A percentile compares a stretch with the other conserved stretches of the same genome.
phyloP scores from a whole-genome alignment of 2,113 vertebrate species.

The Phrynosoma blainvillii region DNA sequence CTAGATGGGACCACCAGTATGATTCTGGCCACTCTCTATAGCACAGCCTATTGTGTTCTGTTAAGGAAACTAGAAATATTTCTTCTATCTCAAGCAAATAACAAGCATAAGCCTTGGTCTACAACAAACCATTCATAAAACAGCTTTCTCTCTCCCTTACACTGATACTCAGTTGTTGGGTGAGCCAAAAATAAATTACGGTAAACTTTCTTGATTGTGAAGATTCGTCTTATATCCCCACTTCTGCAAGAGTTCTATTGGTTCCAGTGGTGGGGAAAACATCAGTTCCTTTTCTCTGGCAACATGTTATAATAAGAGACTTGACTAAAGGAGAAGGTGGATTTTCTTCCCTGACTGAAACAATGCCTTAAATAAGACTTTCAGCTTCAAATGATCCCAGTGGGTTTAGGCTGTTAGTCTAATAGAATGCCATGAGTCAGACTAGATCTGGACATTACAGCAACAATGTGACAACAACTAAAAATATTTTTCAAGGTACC shows the following conservation, averaged over 20 bases:
- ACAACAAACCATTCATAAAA: not conserved
- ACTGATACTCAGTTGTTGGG: slow-evolving; percentile 2
- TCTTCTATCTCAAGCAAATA: not conserved
- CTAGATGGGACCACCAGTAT: too few relatives aligned
- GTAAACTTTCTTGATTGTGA: slow-evolving; percentile 42
- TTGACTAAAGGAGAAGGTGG: slow-evolving; percentile 38
- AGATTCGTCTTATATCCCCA: slow-evolving; percentile 52
- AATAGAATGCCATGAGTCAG: slow-evolving; percentile 38
- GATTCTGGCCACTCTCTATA: too few relatives aligned
- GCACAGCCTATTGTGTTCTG: too few relatives aligned
- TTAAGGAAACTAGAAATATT: not conserved
- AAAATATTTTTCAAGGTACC: slow-evolving; percentile 40
- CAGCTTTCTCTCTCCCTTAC: too few relatives aligned
- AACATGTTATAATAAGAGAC: slow-evolving; percentile 60
- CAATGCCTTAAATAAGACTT: slow-evolving; percentile 41
- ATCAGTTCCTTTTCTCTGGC: slow-evolving; percentile 53
- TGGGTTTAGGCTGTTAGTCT: slow-evolving; percentile 49
- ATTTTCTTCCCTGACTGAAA: slow-evolving; percentile 47
- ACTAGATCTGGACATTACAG: slow-evolving; percentile 44
- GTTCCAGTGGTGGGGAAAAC: slow-evolving; percentile 44
- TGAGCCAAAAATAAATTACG: slow-evolving; percentile 23
- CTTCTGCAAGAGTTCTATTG: slow-evolving; percentile 51
- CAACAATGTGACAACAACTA: slow-evolving; percentile 52
- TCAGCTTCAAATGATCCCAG: slow-evolving; percentile 35
- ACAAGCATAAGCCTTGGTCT: not conserved